Base-by-base conservation (phyloP, 2,797 vertebrate genomes). In the Coregonus sp. region DNA sequence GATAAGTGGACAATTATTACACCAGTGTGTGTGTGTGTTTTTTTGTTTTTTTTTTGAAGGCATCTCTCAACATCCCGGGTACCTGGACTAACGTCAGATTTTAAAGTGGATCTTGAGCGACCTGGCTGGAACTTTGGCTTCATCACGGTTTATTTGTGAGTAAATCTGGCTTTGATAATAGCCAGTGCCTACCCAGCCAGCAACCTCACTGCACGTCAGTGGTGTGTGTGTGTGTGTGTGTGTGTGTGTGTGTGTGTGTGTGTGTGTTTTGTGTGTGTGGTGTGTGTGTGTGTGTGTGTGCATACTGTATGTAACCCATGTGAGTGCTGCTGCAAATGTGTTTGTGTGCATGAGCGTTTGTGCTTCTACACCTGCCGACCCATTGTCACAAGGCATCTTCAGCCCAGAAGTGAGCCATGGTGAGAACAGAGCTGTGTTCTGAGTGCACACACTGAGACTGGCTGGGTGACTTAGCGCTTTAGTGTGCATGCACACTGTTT, bases 1-100 rank as follows among this genome's bases (percentile, higher is more conserved):
- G 83, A 87, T 90, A 87, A 84, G 80, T 82, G 76, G 77, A 29
- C 78, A 85, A 90, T 82, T 78, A 59, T n/a, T 16, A 85, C 29
- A 82, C 70, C 69, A 84, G 79, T 75, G 68, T 68, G 9, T 75
- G 67, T 66, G 63, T 70, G 77, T 25, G 25, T 25, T 0, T 25
- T 1, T 25, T 25, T 25, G 1, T 25, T 25, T 25, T 25, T 25
- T 25, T 25, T 25, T 25, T 25, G 25, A 25, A 47, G 40, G 40
- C 40, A 47, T 47, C 9, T 2, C 9, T 47, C 9, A 11, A 47
- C 40, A 0, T 47, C 9, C 40, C 9, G 40, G 9, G 40, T 47
- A 47, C 40, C 9, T 47, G 40, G 40, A 47, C 40, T 0, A 47
- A 47, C 9, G 40, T 47, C 9, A 2, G 40, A 47, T 47, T 47